phyloP scores from a whole-genome alignment of 2,113 vertebrate genomes.

The Glaucidium brasilianum region DNA sequence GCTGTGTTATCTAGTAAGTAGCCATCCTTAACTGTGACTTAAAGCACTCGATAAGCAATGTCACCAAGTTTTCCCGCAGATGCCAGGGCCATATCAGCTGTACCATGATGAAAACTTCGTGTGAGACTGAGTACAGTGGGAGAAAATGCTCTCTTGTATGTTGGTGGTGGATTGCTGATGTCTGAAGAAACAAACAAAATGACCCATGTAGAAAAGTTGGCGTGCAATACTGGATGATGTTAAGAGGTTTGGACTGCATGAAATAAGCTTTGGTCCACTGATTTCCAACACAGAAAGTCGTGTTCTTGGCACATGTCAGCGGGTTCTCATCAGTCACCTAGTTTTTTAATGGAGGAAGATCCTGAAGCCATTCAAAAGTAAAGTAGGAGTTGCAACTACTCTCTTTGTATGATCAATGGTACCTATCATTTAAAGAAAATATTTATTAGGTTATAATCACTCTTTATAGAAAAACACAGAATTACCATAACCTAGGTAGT shows the following conservation, averaged over 20 bases:
- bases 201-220: neutral
- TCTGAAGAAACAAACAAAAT: neutral
- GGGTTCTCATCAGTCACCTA: neutral
- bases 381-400: neutral
- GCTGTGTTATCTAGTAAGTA: accelerated
- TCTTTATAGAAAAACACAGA: neutral
- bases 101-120: neutral
- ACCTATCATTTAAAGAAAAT: neutral
- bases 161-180: neutral
- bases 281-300: neutral
- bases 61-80: neutral
- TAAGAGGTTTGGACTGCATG: neutral
- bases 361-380: neutral
- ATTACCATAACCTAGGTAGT: neutral
- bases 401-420: neutral
- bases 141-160: neutral
- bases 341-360: neutral
- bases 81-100: neutral
- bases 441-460: neutral
- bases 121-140: neutral
- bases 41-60: neutral
- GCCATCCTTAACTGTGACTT: neutral
- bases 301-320: neutral
- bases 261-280: neutral
- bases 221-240: neutral